A percentile compares a stretch with the other conserved stretches of the same genome.
Conservation (phyloP, 2,888 invertebrate genomes). For the Maniola hyperantus region DNA sequence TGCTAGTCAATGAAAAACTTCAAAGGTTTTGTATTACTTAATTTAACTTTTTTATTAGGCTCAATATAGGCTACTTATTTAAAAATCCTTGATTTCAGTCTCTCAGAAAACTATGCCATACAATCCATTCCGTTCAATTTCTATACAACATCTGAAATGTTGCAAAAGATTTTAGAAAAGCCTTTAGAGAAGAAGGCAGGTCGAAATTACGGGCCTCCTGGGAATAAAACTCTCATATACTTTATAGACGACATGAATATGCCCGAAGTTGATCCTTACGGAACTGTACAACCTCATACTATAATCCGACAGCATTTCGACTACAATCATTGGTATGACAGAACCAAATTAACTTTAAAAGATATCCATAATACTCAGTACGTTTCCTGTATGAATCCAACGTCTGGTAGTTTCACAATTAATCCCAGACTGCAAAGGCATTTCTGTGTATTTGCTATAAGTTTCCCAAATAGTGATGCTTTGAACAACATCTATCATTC, state of each 20-base stretch:
- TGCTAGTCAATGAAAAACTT: slow-evolving; percentile 88
- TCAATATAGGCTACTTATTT: slow-evolving; percentile 31
- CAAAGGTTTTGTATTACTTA: slow-evolving; percentile 63
- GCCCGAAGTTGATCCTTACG: slow-evolving; percentile 95
- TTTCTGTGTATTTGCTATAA: slow-evolving; percentile 94
- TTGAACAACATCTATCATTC: slow-evolving; percentile 94
- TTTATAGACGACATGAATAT: slow-evolving; percentile 99
- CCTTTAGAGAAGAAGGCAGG: slow-evolving; percentile 98
- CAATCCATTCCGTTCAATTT: slow-evolving; percentile 98
- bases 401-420: slow-evolving; percentile 98
- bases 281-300: slow-evolving; percentile 98
- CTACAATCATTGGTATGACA: slow-evolving; percentile 95
- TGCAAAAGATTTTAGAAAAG: slow-evolving; percentile 96
- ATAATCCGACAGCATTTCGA: slow-evolving; percentile 97
- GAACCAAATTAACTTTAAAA: slow-evolving; percentile 93
- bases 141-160: slow-evolving; percentile 96
- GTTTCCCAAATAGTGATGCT: slow-evolving; percentile 91
- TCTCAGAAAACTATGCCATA: slow-evolving; percentile 93
- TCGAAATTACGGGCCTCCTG: slow-evolving; percentile 97
- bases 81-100: slow-evolving; percentile 53
- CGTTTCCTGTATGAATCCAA: slow-evolving; percentile 98
- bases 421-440: slow-evolving; percentile 96
- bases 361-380: slow-evolving; percentile 99
- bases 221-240: slow-evolving; percentile 95
- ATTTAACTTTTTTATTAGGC: background rate